Evolutionary conservation across 2,888 invertebrate species (phyloP).

Genomic region (Rutpela maculata): DNA sequence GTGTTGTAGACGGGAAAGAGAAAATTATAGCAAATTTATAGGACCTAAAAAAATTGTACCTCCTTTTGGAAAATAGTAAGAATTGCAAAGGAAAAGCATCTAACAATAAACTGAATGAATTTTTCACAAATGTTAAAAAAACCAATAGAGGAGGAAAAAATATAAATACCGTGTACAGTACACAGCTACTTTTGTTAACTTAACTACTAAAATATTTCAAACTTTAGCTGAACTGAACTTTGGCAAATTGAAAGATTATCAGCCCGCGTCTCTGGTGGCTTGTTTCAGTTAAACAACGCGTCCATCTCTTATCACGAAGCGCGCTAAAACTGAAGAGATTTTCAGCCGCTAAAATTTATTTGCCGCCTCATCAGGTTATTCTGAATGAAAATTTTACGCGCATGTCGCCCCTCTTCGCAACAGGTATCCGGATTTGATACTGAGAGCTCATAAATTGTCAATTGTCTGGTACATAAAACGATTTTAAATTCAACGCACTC

Average conservation of each 20-base stretch:
- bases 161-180: neutral
- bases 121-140: too few species aligned
- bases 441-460: conserved; percentile 8
- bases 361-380: conserved; percentile 39
- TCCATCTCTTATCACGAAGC: conserved; percentile 32
- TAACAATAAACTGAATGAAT: too few species aligned
- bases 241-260: neutral
- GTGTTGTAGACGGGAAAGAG: too few species aligned
- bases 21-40: too few species aligned
- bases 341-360: conserved; percentile 49
- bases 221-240: neutral
- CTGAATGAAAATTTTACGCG: conserved; percentile 48
- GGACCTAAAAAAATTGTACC: too few species aligned
- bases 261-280: neutral
- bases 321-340: conserved; percentile 51
- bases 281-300: conserved; percentile 10
- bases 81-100: too few species aligned
- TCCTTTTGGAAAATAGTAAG: too few species aligned
- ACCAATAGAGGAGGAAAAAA: neutral
- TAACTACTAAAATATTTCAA: neutral
- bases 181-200: neutral
- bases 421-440: conserved; percentile 13
- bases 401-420: conserved; percentile 13
- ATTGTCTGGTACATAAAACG: neutral
- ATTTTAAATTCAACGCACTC: neutral